Percentiles rank a stretch among this genome's conserved stretches.
phyloP scores from a whole-genome alignment of 2,888 invertebrate species.

The Tenthredo distinguenda region DNA sequence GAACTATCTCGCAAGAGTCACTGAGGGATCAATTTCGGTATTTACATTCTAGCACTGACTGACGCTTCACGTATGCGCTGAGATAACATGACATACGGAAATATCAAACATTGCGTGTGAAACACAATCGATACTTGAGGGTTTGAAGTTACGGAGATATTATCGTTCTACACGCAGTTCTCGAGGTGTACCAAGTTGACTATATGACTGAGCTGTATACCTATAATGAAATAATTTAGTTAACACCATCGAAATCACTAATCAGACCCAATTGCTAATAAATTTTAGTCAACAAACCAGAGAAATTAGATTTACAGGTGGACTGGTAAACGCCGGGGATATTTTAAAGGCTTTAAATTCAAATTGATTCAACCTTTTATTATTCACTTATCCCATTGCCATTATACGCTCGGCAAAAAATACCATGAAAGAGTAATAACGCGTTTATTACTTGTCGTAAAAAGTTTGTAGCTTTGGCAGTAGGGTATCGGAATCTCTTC shows the following conservation, averaged over 20 bases:
- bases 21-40: constrained; percentile 1
- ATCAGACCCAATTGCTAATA: neutral
- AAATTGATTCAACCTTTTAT: neutral
- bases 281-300: neutral
- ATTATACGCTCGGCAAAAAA: neutral
- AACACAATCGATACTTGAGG: constrained; percentile 36
- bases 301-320: neutral
- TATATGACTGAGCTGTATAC: neutral
- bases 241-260: neutral
- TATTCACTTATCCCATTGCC: neutral
- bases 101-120: constrained; percentile 9
- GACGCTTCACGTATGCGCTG: neutral
- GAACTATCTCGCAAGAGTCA: neutral
- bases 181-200: neutral
- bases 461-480: neutral
- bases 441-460: neutral
- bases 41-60: neutral
- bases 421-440: neutral
- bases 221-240: neutral
- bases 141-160: neutral
- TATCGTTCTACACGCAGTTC: constrained; percentile 25
- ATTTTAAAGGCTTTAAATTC: neutral
- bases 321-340: neutral
- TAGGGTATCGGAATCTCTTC: neutral
- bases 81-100: neutral